phyloP scores from a whole-genome alignment of 2,113 vertebrate genomes.

The Poicephalus gulielmi region DNA sequence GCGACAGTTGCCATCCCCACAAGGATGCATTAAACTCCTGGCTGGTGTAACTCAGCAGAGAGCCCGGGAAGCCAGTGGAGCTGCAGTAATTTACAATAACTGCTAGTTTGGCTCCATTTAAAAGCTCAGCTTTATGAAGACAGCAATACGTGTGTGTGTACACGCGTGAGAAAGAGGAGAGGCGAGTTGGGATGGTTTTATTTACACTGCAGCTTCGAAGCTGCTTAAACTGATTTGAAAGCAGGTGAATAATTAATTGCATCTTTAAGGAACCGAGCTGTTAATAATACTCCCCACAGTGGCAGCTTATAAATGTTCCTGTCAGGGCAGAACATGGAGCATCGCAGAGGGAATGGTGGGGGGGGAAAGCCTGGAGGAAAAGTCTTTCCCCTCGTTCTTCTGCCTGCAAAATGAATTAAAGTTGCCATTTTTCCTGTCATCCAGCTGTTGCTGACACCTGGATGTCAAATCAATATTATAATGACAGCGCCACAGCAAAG shows the following conservation, averaged over 20 bases:
- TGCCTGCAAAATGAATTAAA: not conserved
- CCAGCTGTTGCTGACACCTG: slow-evolving; percentile 47
- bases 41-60: not conserved
- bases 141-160: not conserved
- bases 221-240: slow-evolving; percentile 65
- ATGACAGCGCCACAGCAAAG: not conserved
- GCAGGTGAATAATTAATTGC: slow-evolving; percentile 74
- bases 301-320: slow-evolving; percentile 39
- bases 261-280: slow-evolving; percentile 63
- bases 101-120: slow-evolving; percentile 48
- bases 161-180: not conserved
- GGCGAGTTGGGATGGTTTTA: slow-evolving; percentile 33
- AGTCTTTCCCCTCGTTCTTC: not conserved
- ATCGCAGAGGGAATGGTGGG: not conserved
- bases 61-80: not conserved
- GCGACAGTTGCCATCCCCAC: not conserved
- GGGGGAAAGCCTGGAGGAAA: slow-evolving; percentile 10
- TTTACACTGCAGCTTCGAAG: slow-evolving; percentile 50
- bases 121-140: slow-evolving; percentile 20
- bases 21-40: slow-evolving; percentile 46
- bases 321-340: slow-evolving; percentile 6
- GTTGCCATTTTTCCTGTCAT: slow-evolving; percentile 30
- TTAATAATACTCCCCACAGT: slow-evolving; percentile 63
- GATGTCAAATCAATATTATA: slow-evolving; percentile 36
- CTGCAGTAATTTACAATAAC: slow-evolving; percentile 56